Evolutionary conservation across 2,888 invertebrate genomes (phyloP).

Genomic region (Auanema sp.): DNA sequence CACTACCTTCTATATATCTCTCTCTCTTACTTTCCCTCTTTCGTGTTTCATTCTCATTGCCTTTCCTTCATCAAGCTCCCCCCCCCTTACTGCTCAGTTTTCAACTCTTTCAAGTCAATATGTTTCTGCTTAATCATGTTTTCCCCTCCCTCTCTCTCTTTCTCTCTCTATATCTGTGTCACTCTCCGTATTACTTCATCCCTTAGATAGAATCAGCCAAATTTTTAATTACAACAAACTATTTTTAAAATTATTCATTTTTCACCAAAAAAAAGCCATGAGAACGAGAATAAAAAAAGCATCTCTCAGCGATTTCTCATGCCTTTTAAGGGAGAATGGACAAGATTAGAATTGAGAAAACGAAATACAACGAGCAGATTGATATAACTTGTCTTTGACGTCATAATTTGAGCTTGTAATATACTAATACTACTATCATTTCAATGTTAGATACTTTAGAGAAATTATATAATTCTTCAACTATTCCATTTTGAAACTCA

Average conservation of each 20-base stretch:
- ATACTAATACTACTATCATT: too few species aligned
- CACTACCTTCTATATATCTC: not conserved
- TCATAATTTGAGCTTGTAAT: too few species aligned
- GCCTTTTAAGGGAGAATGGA: not conserved
- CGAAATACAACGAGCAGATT: not conserved
- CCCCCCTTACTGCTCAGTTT: not conserved
- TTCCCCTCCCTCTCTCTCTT: conserved; percentile 4
- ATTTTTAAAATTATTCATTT: too few species aligned
- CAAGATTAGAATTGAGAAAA: not conserved
- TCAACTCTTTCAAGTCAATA: conserved; percentile 5
- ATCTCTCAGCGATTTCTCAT: not conserved
- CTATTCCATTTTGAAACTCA: too few species aligned
- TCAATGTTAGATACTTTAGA: too few species aligned
- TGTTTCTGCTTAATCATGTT: not conserved
- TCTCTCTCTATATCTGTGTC: conserved; percentile 8
- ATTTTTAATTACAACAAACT: too few species aligned
- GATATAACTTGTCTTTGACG: too few species aligned
- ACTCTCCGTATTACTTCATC: not conserved
- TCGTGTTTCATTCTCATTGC: not conserved
- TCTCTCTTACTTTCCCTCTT: not conserved
- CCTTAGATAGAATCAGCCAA: too few species aligned
- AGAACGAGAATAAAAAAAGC: too few species aligned
- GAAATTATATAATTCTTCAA: too few species aligned
- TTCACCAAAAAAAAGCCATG: too few species aligned
- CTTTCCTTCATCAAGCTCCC: not conserved